Percentiles rank a stretch among this genome's conserved stretches.
These are phyloP conservation scores for Carpatolechia fugitivella DNA, from an alignment of 2,888 invertebrate species.

Conservation along the genomic window DNA sequence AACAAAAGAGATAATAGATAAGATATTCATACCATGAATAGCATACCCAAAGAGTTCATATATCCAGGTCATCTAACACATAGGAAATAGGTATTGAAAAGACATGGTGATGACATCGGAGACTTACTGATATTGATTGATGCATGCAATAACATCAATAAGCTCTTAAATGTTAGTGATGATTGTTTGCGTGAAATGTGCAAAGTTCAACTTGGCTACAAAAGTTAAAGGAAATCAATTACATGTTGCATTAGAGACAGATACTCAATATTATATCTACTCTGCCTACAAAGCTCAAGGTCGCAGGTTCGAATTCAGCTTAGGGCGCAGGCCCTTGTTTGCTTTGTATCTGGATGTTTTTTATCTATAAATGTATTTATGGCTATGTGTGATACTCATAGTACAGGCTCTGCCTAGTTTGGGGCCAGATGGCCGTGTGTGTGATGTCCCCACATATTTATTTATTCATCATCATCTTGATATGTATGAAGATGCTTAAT, in stretches of 20 bases:
- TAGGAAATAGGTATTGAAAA: not conserved
- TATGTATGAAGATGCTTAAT: no score
- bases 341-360: no score
- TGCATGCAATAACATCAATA: not conserved
- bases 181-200: slow-evolving; percentile 4
- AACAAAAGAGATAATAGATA: not conserved
- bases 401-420: no score
- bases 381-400: no score
- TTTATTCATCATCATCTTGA: no score
- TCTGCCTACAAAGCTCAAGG: not conserved
- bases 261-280: not conserved
- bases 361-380: no score
- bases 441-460: no score
- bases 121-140: not conserved
- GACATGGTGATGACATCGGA: not conserved
- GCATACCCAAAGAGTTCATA: not conserved
- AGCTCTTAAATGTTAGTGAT: not conserved
- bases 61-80: no score
- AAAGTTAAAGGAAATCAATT: not conserved
- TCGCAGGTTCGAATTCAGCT: no score
- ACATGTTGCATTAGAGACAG: not conserved
- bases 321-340: no score
- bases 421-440: no score
- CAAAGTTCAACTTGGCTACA: not conserved
- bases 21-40: not conserved